A percentile compares a stretch with the other conserved stretches of the same genome.
Evolutionary conservation across 2,797 vertebrate species (phyloP).

Genomic region (Microctenopoma steveboyesi): DNA sequence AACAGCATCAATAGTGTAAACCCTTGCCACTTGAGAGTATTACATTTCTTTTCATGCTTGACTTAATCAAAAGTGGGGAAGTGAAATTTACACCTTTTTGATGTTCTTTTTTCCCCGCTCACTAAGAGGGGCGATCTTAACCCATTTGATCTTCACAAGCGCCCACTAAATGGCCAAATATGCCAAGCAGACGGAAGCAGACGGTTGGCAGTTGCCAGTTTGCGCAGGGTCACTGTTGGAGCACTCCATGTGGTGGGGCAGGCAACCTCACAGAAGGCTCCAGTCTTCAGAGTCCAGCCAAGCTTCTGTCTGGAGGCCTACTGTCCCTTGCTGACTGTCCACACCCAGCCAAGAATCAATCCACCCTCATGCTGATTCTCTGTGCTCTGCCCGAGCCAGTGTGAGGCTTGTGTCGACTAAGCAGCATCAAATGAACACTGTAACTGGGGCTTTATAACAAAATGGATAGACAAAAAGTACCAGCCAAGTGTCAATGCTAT

Average conservation of each 20-base stretch:
- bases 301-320: conserved; percentile 81
- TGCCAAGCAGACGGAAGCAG: conserved; percentile 98
- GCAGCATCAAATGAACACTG: conserved; percentile 75
- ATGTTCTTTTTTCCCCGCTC: conserved; percentile 99
- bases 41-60: conserved; percentile 99
- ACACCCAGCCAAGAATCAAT: conserved; percentile 76
- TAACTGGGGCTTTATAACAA: conserved; percentile 76
- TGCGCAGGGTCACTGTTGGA: conserved; percentile 90
- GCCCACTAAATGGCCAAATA: conserved; percentile 99
- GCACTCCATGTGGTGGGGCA: conserved; percentile 85
- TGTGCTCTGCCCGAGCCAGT: conserved; percentile 69
- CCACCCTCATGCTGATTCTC: conserved; percentile 77
- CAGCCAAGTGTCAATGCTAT: conserved; percentile 77
- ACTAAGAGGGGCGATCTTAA: conserved; percentile 98
- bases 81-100: conserved; percentile 99
- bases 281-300: conserved; percentile 81
- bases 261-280: conserved; percentile 85
- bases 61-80: conserved; percentile 99
- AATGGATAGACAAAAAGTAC: conserved; percentile 69
- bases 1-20: conserved; percentile 99
- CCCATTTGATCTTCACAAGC: conserved; percentile 99
- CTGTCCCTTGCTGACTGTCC: conserved; percentile 75
- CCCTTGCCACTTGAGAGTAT: conserved; percentile 99
- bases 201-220: conserved; percentile 95
- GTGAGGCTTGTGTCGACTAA: conserved; percentile 76